phyloP scores from a whole-genome alignment of 2,113 vertebrate genomes.

The Grammomys surdaster region DNA sequence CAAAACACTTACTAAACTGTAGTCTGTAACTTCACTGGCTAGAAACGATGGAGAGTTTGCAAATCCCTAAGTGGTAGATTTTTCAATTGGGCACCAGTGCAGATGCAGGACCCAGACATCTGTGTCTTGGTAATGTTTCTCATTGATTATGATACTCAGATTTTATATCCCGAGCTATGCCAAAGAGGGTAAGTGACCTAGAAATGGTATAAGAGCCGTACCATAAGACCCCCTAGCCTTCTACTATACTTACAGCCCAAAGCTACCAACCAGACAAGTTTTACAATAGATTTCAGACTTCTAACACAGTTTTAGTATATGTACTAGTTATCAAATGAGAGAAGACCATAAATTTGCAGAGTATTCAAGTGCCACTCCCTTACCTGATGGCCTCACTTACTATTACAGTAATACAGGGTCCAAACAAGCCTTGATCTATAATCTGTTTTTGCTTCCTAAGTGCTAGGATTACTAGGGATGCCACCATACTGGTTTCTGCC shows the following conservation, averaged over 20 bases:
- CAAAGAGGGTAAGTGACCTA: no score
- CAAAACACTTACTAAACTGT: neutral
- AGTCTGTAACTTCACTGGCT: neutral
- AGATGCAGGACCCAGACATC: no score
- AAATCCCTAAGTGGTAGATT: neutral
- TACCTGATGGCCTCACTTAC: neutral
- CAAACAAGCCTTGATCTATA: neutral
- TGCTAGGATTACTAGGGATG: neutral
- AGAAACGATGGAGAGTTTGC: neutral
- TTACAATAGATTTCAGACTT: neutral
- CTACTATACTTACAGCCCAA: neutral
- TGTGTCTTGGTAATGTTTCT: neutral
- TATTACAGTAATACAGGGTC: neutral
- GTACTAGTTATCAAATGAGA: conserved; percentile 28
- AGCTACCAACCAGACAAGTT: neutral
- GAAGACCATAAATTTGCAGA: neutral
- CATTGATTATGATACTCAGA: neutral
- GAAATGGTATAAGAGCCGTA: neutral
- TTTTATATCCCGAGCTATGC: neutral
- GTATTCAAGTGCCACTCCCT: neutral
- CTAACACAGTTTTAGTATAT: neutral
- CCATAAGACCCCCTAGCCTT: neutral
- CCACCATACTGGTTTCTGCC: neutral
- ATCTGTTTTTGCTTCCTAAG: neutral
- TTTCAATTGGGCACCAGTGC: neutral